These are phyloP conservation scores for Clarias magur DNA, from an alignment of 2,113 vertebrate species.

Conservation along the genomic window DNA sequence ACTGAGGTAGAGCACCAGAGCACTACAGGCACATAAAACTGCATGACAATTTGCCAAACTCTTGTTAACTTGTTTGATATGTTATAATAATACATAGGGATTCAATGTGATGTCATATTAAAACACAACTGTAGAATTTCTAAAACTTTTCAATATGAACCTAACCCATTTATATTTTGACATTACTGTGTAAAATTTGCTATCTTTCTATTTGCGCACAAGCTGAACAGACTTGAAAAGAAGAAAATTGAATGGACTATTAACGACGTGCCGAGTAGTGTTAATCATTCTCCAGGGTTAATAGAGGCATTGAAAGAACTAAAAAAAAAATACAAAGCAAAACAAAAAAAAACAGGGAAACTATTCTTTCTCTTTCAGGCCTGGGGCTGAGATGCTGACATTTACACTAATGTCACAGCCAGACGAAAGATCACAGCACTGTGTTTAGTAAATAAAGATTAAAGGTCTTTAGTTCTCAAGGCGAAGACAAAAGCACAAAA, in stretches of 20 bases:
- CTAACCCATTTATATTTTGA: background rate
- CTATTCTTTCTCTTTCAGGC: constrained; percentile 16
- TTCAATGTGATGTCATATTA: background rate
- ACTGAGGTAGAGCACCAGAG: background rate
- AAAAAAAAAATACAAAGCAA: background rate
- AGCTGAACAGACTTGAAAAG: background rate
- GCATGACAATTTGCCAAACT: background rate
- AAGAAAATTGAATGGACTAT: background rate
- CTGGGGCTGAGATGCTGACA: constrained; percentile 20
- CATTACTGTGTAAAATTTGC: background rate
- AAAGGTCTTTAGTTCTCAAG: constrained; percentile 29
- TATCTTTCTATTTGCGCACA: background rate
- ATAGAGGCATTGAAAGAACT: background rate
- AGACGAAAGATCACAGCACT: constrained; percentile 28
- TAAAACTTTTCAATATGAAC: background rate
- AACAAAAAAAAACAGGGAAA: background rate
- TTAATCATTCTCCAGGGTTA: background rate
- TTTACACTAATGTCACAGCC: constrained; percentile 23
- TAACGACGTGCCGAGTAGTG: background rate
- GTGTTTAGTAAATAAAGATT: constrained; percentile 42
- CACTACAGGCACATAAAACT: background rate
- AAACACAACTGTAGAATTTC: background rate
- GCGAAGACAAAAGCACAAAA: constrained; percentile 17
- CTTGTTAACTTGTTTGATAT: background rate
- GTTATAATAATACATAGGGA: background rate